These are phyloP conservation scores for Aphelenchoides besseyi DNA, from an alignment of 1,140 invertebrate species.

Conservation along the genomic window DNA sequence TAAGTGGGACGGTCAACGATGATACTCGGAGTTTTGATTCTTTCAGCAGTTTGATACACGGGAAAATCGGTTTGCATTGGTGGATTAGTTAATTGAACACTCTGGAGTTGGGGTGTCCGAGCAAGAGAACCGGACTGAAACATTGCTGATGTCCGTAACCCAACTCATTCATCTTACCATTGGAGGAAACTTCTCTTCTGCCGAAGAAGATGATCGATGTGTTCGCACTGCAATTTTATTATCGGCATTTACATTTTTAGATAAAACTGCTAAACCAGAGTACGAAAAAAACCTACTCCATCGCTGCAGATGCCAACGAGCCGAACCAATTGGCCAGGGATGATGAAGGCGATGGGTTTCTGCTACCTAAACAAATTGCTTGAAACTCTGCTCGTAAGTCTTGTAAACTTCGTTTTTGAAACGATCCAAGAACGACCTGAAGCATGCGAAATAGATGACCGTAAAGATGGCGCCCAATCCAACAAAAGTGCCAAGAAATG, in stretches of 20 bases:
- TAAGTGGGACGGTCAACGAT: conserved; percentile 37
- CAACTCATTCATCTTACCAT: conserved; percentile 20
- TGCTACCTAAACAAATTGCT: conserved; percentile 28
- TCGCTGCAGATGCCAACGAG: conserved; percentile 41
- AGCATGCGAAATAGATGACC: conserved; percentile 37
- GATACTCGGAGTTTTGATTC: conserved; percentile 21
- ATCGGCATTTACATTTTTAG: conserved; percentile 20
- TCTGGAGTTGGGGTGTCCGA: neutral
- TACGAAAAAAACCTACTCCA: conserved; percentile 26
- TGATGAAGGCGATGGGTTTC: conserved; percentile 36
- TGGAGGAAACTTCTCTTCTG: conserved; percentile 27
- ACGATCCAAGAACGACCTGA: conserved; percentile 33
- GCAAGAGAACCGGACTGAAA: conserved; percentile 22
- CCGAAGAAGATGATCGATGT: conserved; percentile 22
- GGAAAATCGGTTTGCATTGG: conserved; percentile 12
- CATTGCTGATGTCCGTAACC: conserved; percentile 13
- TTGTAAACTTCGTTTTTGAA: conserved; percentile 31
- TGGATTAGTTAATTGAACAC: conserved; percentile 7
- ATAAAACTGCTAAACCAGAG: too few relatives aligned
- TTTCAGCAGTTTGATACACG: conserved; percentile 22
- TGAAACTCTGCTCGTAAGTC: conserved; percentile 11
- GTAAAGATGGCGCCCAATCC: conserved; percentile 33
- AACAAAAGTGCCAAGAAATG: conserved; percentile 33
- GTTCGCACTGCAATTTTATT: conserved; percentile 39
- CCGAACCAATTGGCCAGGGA: conserved; percentile 44